A percentile compares a stretch with the other conserved stretches of the same genome.
Evolutionary conservation across 2,113 vertebrate species (phyloP).

Genomic region (Trematocara zebra): DNA sequence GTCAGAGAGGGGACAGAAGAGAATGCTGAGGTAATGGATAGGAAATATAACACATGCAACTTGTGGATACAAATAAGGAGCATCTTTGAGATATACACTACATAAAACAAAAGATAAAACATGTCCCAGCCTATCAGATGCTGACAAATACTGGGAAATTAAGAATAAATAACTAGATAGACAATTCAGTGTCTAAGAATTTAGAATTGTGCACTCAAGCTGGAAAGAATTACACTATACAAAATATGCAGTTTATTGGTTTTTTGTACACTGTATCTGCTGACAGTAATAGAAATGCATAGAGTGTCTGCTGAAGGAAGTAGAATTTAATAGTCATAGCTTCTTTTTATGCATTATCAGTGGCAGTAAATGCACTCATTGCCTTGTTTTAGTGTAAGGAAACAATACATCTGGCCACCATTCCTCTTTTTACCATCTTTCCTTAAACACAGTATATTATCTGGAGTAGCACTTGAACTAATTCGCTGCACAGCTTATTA

Average conservation of each 20-base stretch:
- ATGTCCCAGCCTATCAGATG: not conserved
- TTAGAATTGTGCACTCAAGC: not conserved
- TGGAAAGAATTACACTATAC: not conserved
- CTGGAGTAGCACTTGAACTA: conserved; percentile 30
- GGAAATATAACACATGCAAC: not conserved
- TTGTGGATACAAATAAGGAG: not conserved
- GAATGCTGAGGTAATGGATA: not conserved
- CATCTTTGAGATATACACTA: not conserved
- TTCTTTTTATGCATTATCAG: not conserved
- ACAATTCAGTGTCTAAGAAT: not conserved
- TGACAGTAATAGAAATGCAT: not conserved
- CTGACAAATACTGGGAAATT: not conserved
- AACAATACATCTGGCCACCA: conserved; percentile 1
- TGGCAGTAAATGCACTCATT: not conserved
- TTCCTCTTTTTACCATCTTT: not conserved
- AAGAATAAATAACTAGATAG: not conserved
- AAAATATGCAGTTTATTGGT: not conserved
- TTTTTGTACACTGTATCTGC: not conserved
- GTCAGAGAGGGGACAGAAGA: conserved; percentile 42
- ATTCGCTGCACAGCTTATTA: conserved; percentile 38
- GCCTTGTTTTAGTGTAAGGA: not conserved
- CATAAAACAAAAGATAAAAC: not conserved
- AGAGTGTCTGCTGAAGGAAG: not conserved
- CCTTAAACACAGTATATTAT: conserved; percentile 22
- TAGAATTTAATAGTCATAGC: not conserved